Percentiles rank a stretch among this genome's conserved stretches.
phyloP scores from a whole-genome alignment of 2,113 vertebrate genomes.

The Elachura formosa region DNA sequence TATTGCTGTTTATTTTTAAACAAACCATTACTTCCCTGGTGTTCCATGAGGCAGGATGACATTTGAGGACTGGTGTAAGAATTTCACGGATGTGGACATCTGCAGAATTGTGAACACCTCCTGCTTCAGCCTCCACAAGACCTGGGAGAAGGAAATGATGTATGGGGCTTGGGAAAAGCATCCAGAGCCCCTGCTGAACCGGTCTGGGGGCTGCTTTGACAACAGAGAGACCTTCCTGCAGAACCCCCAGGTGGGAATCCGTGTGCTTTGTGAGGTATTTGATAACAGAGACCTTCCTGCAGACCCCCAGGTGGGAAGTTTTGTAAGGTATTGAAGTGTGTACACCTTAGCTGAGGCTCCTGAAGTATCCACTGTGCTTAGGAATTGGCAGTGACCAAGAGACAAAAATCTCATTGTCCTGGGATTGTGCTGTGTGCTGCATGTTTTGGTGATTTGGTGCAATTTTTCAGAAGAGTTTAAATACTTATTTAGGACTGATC shows the following conservation, averaged over 20 bases:
- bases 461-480: background rate
- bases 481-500: background rate
- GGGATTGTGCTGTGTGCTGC: background rate
- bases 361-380: background rate
- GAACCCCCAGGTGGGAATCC: slow-evolving; percentile 87
- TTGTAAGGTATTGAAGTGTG: background rate
- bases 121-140: slow-evolving; percentile 81
- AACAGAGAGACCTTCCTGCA: slow-evolving; percentile 86
- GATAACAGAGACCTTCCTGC: slow-evolving; percentile 85
- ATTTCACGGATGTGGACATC: slow-evolving; percentile 82
- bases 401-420: background rate
- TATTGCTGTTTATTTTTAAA: background rate
- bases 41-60: slow-evolving; percentile 79
- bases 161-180: slow-evolving; percentile 82
- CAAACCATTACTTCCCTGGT: background rate
- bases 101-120: slow-evolving; percentile 89
- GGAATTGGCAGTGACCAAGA: background rate
- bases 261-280: background rate
- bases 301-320: slow-evolving; percentile 84
- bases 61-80: slow-evolving; percentile 89
- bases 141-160: slow-evolving; percentile 79
- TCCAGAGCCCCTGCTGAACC: slow-evolving; percentile 81
- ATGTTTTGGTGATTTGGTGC: background rate
- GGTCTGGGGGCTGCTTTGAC: slow-evolving; percentile 89
- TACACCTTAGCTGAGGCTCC: background rate